phyloP scores from a whole-genome alignment of 1,140 invertebrate genomes.

The Dendrolimus punctatus region DNA sequence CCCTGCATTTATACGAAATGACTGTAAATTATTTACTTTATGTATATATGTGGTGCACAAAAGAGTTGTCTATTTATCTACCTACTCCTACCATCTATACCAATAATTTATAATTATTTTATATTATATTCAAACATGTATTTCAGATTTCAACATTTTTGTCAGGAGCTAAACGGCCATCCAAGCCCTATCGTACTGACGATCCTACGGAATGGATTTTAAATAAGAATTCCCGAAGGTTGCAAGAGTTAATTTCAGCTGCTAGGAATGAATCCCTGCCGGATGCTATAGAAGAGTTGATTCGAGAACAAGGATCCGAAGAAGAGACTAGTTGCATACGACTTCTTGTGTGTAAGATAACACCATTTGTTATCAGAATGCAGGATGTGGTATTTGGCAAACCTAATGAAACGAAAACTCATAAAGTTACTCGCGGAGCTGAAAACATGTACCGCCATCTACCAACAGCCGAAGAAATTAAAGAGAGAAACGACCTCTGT shows the following conservation, averaged over 20 bases:
- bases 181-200: conserved; percentile 31
- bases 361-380: conserved; percentile 82
- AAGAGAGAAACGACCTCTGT: conserved; percentile 75
- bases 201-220: conserved; percentile 46
- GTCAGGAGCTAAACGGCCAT: conserved; percentile 31
- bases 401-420: conserved; percentile 18
- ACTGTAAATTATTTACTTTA: too few species aligned
- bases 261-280: conserved; percentile 76
- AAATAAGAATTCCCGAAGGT: conserved; percentile 56
- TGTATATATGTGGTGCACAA: too few species aligned
- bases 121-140: not conserved
- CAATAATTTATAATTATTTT: not conserved
- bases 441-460: conserved; percentile 73
- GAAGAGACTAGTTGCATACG: conserved; percentile 80
- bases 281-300: conserved; percentile 74
- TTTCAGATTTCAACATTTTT: conserved; percentile 71
- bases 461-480: conserved; percentile 76
- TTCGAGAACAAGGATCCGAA: conserved; percentile 67
- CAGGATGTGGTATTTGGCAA: conserved; percentile 75
- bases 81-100: too few species aligned
- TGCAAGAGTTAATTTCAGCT: conserved; percentile 72
- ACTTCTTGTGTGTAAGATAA: conserved; percentile 83
- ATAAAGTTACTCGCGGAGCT: conserved; percentile 30
- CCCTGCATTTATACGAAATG: too few species aligned
- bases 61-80: too few species aligned